Conservation (phyloP, 1,140 invertebrate genomes). For the Nephila pilipes region DNA sequence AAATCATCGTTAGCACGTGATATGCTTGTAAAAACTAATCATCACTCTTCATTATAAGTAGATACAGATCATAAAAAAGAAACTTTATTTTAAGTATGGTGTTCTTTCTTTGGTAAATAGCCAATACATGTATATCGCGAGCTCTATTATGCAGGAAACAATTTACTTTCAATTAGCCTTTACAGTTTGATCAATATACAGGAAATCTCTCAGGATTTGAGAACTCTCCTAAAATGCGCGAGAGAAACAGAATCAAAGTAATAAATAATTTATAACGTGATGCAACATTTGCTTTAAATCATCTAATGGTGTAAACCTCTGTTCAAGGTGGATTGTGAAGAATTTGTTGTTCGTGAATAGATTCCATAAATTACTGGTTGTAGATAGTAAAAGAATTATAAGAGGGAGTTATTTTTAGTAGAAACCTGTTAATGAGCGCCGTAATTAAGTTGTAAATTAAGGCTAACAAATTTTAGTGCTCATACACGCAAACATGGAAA, state of each 20-base stretch:
- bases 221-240: neutral
- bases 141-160: neutral
- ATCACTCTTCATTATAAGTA: neutral
- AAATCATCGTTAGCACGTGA: neutral
- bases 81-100: neutral
- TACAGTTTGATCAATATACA: neutral
- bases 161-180: constrained; percentile 8
- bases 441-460: too few relatives aligned
- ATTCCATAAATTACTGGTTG: too few relatives aligned
- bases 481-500: too few relatives aligned
- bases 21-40: neutral
- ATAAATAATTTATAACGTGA: constrained; percentile 23
- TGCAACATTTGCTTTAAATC: neutral
- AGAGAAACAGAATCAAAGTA: neutral
- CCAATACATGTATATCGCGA: neutral
- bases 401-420: too few relatives aligned
- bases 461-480: too few relatives aligned
- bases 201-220: neutral
- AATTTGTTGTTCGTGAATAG: too few relatives aligned
- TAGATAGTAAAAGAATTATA: too few relatives aligned
- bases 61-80: neutral
- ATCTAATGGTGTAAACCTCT: neutral
- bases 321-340: too few relatives aligned
- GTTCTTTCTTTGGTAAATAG: constrained; percentile 10
- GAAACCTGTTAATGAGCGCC: too few relatives aligned